These are phyloP conservation scores for Erythrolamprus reginae DNA, from an alignment of 2,113 vertebrate genomes.

Conservation along the genomic window DNA sequence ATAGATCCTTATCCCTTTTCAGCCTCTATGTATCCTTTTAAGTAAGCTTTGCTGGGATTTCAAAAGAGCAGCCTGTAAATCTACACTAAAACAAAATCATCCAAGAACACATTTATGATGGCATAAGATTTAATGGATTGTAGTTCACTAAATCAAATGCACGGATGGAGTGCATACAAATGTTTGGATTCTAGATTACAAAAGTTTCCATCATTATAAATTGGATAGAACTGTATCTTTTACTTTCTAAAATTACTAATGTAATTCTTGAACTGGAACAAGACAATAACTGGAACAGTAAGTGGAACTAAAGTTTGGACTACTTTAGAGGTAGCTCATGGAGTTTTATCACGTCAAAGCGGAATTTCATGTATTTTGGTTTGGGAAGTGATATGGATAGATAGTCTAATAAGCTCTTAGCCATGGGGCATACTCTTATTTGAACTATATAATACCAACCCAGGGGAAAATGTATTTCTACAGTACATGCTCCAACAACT, in stretches of 20 bases:
- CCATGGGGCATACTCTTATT: background rate
- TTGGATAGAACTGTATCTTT: background rate
- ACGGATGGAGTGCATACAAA: background rate
- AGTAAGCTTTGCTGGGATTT: background rate
- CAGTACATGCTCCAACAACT: background rate
- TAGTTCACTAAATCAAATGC: background rate
- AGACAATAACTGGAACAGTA: background rate
- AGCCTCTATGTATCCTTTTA: background rate
- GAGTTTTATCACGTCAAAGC: background rate
- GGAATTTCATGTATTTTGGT: background rate
- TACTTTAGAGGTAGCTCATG: background rate
- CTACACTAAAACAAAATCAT: background rate
- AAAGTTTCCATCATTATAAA: background rate
- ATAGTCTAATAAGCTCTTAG: background rate
- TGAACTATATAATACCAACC: background rate
- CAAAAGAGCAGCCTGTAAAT: background rate
- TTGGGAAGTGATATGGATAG: background rate
- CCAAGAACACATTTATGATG: background rate
- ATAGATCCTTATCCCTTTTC: background rate
- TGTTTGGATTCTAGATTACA: background rate
- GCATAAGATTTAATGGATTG: background rate
- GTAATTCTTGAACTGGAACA: background rate
- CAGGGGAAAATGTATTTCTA: background rate
- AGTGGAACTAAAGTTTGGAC: background rate
- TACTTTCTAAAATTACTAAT: background rate